Evolutionary conservation across 2,888 invertebrate species (phyloP).

Genomic region (Agriopis aurantiaria): DNA sequence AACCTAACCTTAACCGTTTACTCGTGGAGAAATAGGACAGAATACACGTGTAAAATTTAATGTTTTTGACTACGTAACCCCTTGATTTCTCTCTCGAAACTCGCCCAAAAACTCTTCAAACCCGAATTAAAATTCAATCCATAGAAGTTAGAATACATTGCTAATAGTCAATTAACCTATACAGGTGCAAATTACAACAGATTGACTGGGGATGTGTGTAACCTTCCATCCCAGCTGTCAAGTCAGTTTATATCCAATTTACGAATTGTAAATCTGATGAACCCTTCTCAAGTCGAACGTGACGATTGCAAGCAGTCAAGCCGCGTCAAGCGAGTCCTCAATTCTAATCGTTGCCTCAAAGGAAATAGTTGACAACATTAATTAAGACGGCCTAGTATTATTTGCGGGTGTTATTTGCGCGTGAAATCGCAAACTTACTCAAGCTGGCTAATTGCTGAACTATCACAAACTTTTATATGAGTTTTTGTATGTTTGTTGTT

Average conservation of each 20-base stretch:
- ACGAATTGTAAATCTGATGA: constrained; percentile 20
- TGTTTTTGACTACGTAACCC: not conserved
- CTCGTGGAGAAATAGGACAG: not conserved
- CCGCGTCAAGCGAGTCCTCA: constrained; percentile 4
- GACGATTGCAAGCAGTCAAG: constrained; percentile 8
- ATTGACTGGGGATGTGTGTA: constrained; percentile 7
- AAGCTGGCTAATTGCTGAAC: constrained; percentile 23
- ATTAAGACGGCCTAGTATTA: constrained; percentile 18
- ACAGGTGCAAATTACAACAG: constrained; percentile 21
- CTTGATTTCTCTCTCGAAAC: not conserved
- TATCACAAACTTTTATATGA: constrained; percentile 22
- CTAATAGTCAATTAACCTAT: constrained; percentile 6
- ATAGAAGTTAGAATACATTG: not conserved
- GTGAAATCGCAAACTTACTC: constrained; percentile 24
- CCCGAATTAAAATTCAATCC: not conserved
- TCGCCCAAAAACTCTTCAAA: not conserved
- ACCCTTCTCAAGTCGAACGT: constrained; percentile 26
- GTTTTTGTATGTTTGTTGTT: constrained; percentile 20
- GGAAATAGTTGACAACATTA: constrained; percentile 31
- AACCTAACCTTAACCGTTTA: too few species aligned
- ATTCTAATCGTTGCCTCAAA: constrained; percentile 11
- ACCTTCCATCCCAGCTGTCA: constrained; percentile 5
- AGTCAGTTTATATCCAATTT: constrained; percentile 24
- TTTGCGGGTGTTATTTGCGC: not conserved
- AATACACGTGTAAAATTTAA: not conserved